These are phyloP conservation scores for Hyaena hyaena DNA, from an alignment of 2,113 vertebrate species.

Conservation along the genomic window DNA sequence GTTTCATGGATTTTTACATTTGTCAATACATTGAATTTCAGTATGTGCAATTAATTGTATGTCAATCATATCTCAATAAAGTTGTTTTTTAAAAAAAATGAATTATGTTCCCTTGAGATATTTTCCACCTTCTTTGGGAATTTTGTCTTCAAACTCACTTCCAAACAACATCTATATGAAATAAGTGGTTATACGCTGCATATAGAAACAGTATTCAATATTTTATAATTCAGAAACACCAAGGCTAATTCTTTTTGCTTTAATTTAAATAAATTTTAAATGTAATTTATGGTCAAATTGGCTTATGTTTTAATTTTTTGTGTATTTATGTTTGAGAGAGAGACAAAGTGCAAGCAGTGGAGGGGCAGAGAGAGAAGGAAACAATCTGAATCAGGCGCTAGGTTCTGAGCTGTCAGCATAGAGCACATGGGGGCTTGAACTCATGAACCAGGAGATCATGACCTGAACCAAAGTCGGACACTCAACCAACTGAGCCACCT, in stretches of 20 bases:
- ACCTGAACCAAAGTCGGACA: no score
- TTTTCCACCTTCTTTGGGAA: not conserved
- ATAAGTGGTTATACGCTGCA: not conserved
- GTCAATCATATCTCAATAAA: not conserved
- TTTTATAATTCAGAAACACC: not conserved
- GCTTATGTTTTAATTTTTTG: no score
- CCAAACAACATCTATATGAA: not conserved
- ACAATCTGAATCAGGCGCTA: no score
- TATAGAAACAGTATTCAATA: not conserved
- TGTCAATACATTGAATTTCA: constrained; percentile 31
- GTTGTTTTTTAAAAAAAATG: not conserved
- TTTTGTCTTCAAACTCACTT: not conserved
- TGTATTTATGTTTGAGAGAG: no score
- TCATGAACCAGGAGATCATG: no score
- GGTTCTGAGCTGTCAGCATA: no score
- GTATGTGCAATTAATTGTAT: not conserved
- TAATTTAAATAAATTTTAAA: no score
- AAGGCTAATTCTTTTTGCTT: not conserved
- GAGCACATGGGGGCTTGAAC: no score
- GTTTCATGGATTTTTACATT: not conserved
- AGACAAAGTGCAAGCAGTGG: no score
- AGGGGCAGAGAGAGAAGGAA: no score
- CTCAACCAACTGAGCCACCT: no score
- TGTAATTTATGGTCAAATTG: no score
- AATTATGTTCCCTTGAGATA: not conserved